Base-by-base conservation (phyloP, 2,888 invertebrate species). In the Eurytoma californica region DNA sequence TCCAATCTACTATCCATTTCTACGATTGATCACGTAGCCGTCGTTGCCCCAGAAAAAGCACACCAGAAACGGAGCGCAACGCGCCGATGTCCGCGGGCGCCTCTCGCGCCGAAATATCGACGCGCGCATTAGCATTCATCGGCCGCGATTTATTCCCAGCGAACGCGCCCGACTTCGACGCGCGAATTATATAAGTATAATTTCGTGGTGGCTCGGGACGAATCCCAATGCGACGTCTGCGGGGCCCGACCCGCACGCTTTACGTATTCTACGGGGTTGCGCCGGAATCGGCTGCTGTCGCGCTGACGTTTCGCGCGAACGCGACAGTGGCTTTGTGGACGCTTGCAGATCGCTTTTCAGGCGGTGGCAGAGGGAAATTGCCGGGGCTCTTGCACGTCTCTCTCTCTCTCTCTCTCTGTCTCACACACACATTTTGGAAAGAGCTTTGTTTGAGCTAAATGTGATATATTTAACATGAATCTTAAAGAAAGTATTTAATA, bases 91-190 rank as follows among this genome's bases (percentile, higher is more conserved):
- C 39, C 39, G 3, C 39, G 39, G 39, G 39, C 39, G 39, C 4
- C 7, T 39, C 39, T 39, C 39, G 39, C 7, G 39, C 4, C 39
- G 13, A 14, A 53, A 14, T n/a, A 13, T 16, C 53, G 53, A 16
- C 53, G 30, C 24, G 12, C 51, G n/a, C 9, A 76, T 76, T 55
- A 76, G 63, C 69, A 69, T 76, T 76, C 68, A 76, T 55, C 60
- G 53, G 30, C n/a, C 7, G 61, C n/a, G 63, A 76, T 68, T 76
- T 30, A 68, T 76, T 68, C 68, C 68, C 51, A 74, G 58, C 61
- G 69, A 69, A 65, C 49, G 20, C 51, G 28, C 16, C 16, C 61
- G 16, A 57, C 39, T 63, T 55, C 61, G 72, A 39, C 39, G 16
- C 24, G 20, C 49, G 39, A 53, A 65, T 63, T 65, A n/a, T 60